These are phyloP conservation scores for Ganaspis sp. DNA, from an alignment of 1,140 invertebrate species.

Conservation along the genomic window DNA sequence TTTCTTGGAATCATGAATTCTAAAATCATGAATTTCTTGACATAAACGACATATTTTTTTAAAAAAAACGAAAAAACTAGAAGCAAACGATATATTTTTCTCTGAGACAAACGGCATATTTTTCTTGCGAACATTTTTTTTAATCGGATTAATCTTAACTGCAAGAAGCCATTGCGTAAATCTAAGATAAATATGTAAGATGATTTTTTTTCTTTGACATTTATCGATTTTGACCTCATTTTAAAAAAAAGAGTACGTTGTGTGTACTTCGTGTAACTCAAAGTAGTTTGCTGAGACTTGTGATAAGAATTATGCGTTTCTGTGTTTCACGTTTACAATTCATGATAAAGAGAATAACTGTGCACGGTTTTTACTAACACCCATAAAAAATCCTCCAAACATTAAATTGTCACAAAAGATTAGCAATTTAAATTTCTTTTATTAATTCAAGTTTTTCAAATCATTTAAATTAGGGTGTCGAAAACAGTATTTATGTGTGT, in stretches of 20 bases:
- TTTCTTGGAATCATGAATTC: no score
- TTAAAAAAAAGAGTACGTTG: background rate
- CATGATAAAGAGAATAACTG: background rate
- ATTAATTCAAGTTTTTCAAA: no score
- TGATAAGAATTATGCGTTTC: constrained; percentile 2
- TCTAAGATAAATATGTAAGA: background rate
- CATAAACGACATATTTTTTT: no score
- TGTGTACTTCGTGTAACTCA: background rate
- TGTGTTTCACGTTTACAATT: background rate
- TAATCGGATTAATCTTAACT: background rate
- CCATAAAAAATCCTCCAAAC: background rate
- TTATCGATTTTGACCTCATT: constrained; percentile 29
- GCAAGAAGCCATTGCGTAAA: background rate
- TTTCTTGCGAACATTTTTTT: background rate
- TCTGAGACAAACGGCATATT: background rate
- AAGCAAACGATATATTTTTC: no score
- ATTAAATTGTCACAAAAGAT: background rate
- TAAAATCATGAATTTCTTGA: no score
- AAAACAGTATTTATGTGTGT: no score
- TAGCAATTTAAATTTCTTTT: no score
- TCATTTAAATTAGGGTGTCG: no score
- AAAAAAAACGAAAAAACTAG: no score
- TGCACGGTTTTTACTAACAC: background rate
- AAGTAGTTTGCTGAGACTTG: background rate
- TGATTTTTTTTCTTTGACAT: constrained; percentile 7